Conservation (phyloP, 1,140 invertebrate species). For the Drosophila bocki region DNA sequence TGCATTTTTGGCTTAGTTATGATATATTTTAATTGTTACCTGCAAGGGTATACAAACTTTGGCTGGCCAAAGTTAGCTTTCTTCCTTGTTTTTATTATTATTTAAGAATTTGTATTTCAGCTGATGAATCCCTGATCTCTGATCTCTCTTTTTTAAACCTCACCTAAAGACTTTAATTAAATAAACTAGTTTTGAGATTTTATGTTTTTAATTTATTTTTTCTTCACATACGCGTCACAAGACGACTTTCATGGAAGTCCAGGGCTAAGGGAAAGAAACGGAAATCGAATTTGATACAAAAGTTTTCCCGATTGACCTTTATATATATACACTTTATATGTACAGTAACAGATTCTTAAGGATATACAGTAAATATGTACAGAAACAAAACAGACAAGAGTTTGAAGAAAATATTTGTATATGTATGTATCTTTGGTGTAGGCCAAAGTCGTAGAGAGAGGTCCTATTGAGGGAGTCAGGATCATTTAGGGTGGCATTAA, state of each 20-base stretch:
- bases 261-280: constrained; percentile 2
- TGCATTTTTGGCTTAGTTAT: no score
- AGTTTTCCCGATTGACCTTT: constrained; percentile 10
- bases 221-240: not conserved
- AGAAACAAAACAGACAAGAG: constrained; percentile 17
- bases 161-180: not conserved
- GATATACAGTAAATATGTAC: constrained; percentile 29
- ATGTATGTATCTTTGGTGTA: constrained; percentile 12
- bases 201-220: constrained; percentile 9
- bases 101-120: no score
- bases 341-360: constrained; percentile 38
- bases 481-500: not conserved
- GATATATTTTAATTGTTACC: no score
- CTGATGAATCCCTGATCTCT: no score
- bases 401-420: not conserved
- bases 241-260: not conserved
- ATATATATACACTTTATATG: constrained; percentile 29
- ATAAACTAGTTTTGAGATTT: not conserved
- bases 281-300: not conserved
- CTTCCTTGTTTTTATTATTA: no score
- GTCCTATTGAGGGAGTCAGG: not conserved
- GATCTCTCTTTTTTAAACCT: no score
- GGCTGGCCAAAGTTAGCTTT: no score
- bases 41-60: no score
- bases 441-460: constrained; percentile 10